Conservation (phyloP, 2,113 vertebrate genomes). For the Eidolon helvum region DNA sequence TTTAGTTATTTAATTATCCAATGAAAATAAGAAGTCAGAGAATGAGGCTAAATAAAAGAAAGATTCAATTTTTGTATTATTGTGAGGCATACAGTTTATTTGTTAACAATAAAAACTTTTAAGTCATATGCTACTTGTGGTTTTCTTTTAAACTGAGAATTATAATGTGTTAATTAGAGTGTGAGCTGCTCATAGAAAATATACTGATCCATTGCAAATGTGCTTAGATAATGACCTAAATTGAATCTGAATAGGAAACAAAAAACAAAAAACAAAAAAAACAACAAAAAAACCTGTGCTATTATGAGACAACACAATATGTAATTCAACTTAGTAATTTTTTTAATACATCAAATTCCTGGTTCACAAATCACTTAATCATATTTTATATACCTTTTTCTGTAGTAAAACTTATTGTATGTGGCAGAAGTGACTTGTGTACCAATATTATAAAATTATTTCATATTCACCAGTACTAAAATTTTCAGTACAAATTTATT, state of each 20-base stretch:
- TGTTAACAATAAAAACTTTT: conserved; percentile 78
- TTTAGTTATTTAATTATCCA: conserved; percentile 82
- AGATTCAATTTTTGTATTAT: conserved; percentile 76
- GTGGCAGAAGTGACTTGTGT: conserved; percentile 69
- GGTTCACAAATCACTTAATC: conserved; percentile 74
- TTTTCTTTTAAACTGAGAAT: conserved; percentile 81
- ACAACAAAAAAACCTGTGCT: background rate
- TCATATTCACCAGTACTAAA: conserved; percentile 44
- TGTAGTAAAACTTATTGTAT: conserved; percentile 61
- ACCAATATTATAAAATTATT: conserved; percentile 53
- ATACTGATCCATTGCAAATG: conserved; percentile 61
- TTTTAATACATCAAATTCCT: conserved; percentile 69
- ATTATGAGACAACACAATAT: conserved; percentile 72
- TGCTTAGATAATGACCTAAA: conserved; percentile 60
- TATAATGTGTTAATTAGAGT: conserved; percentile 80
- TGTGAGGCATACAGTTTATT: conserved; percentile 64
- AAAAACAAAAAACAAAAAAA: too few relatives aligned
- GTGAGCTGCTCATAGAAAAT: conserved; percentile 76
- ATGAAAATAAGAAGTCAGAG: conserved; percentile 73
- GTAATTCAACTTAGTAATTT: conserved; percentile 75
- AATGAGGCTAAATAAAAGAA: conserved; percentile 73
- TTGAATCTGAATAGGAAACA: conserved; percentile 48
- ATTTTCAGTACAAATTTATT: conserved; percentile 24
- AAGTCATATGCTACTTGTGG: conserved; percentile 72
- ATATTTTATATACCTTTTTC: conserved; percentile 61